A percentile compares a stretch with the other conserved stretches of the same genome.
Conservation (phyloP, 2,888 invertebrate genomes). For the Chaitophorus viminalis region DNA sequence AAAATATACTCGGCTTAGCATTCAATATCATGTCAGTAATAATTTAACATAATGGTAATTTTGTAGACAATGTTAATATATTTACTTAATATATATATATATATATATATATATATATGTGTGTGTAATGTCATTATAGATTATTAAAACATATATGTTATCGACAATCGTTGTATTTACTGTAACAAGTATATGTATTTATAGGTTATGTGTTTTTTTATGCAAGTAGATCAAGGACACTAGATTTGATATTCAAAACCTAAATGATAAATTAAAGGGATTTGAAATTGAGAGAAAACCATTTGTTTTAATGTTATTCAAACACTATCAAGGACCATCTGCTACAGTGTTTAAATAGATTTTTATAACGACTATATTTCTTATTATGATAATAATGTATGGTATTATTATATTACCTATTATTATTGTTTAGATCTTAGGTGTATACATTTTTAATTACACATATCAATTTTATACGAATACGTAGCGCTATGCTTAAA, state of each 20-base stretch:
- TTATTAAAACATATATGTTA: conserved; percentile 24
- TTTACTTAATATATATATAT: too few species aligned
- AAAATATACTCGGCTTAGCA: not conserved
- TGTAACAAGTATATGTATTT: conserved; percentile 10
- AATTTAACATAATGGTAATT: conserved; percentile 29
- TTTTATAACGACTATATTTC: too few species aligned
- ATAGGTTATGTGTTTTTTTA: not conserved
- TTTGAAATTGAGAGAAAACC: not conserved
- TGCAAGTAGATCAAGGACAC: conserved; percentile 24
- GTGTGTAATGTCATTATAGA: conserved; percentile 12
- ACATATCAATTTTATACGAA: too few species aligned
- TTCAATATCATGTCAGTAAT: not conserved
- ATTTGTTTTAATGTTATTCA: not conserved
- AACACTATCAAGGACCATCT: not conserved
- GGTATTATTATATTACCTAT: too few species aligned
- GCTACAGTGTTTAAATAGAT: too few species aligned
- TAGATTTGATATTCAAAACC: not conserved
- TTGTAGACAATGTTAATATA: not conserved
- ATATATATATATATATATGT: too few species aligned
- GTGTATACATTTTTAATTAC: too few species aligned
- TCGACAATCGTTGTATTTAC: not conserved
- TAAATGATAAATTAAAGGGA: conserved; percentile 14
- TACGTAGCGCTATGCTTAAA: too few species aligned
- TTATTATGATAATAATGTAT: too few species aligned
- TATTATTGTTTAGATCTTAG: too few species aligned